These are phyloP conservation scores for Troglohyphantes excavatus DNA, from an alignment of 2,888 invertebrate species.

Conservation along the genomic window DNA sequence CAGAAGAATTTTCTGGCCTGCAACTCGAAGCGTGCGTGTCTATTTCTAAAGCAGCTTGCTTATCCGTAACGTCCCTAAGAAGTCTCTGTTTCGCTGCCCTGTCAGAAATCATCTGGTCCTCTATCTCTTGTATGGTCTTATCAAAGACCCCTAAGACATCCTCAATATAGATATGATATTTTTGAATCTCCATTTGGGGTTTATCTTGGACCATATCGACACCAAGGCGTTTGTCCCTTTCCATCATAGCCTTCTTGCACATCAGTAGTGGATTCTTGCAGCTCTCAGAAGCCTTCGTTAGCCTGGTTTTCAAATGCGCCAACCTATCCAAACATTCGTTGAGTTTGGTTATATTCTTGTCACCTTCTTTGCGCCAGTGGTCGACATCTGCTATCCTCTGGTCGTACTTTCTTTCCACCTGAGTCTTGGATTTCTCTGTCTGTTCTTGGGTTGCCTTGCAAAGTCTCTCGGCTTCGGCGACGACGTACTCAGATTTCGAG, in stretches of 20 bases:
- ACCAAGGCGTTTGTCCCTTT: constrained; percentile 62
- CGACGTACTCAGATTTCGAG: constrained; percentile 58
- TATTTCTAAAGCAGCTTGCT: constrained; percentile 67
- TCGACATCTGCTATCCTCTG: constrained; percentile 69
- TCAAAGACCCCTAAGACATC: constrained; percentile 38
- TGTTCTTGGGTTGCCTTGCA: constrained; percentile 57
- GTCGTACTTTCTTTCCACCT: constrained; percentile 69
- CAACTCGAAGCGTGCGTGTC: constrained; percentile 66
- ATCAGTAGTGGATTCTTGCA: constrained; percentile 46
- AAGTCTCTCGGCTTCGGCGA: constrained; percentile 56
- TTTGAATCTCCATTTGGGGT: constrained; percentile 64
- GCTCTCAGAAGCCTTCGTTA: constrained; percentile 38
- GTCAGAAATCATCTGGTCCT: constrained; percentile 68
- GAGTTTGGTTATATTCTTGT: constrained; percentile 46
- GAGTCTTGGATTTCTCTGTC: constrained; percentile 45
- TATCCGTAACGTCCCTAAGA: constrained; percentile 66
- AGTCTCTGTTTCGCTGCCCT: constrained; percentile 67
- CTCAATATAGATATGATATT: constrained; percentile 52
- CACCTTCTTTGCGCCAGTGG: constrained; percentile 59
- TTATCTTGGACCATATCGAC: constrained; percentile 69
- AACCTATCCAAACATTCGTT: constrained; percentile 59
- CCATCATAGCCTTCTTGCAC: constrained; percentile 59
- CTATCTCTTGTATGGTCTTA: constrained; percentile 55
- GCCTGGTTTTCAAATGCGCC: constrained; percentile 40
- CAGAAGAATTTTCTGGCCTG: constrained; percentile 29